Base-by-base conservation (phyloP, 2,797 vertebrate genomes). In the Phrynocephalus forsythii region DNA sequence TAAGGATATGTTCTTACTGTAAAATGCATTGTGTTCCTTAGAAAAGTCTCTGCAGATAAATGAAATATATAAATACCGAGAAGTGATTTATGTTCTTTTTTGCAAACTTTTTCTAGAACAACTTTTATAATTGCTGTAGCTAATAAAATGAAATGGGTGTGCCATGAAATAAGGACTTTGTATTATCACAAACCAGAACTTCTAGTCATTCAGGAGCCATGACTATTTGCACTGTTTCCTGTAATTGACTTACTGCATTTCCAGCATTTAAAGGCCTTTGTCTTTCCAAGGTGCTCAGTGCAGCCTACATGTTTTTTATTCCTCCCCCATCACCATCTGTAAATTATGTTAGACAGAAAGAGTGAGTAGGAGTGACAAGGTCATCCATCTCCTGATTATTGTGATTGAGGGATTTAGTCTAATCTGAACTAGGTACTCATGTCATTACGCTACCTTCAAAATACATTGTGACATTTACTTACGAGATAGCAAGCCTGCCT, bases 1-100 rank as follows among this genome's bases (percentile, higher is more conserved):
- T 99, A 94, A 87, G 94, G 89, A 82, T 90, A 78, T 15, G 3
- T 86, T 3, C 44, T 16, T 78, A 44, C 13, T 44, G 8, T 60
- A 56, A 87, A 79, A 24, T 48, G 44, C 8, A 44, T 44, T 66
- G 22, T 66, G 30, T 6, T 86, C 13, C 56, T 72, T 22, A 66
- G 56, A 56, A 7, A 82, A 87, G 50, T 2, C 69, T 20, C 9
- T 82, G 18, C 6, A 75, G 48, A 50, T 66, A 75, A 78, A 85
- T 56, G 13, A 86, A 5, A 4, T 48, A 18, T 63, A 63, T 63
- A 73, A 86, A 63, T 73, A 44, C 28, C 52, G 60, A 83, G 18
- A 56, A 71, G 79, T 3, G 7, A 33, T 33, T 33, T 33, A 33
- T 33, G 33, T 33, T 33, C 33, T 33, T 22, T 22, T 69, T 50